phyloP scores from a whole-genome alignment of 2,113 vertebrate species.

The Rousettus leschenaultii region DNA sequence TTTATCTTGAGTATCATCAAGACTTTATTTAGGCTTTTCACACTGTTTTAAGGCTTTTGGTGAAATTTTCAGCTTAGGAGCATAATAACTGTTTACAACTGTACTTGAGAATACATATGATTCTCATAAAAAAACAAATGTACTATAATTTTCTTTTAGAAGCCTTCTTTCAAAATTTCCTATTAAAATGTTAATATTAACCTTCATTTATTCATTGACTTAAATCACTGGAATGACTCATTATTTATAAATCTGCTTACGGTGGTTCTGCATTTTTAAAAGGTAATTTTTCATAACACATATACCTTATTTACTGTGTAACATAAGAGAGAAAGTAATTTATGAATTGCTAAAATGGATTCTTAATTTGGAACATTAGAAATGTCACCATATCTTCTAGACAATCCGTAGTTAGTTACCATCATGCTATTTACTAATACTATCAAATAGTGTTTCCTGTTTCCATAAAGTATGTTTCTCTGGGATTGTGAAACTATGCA shows the following conservation, averaged over 20 bases:
- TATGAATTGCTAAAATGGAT: background rate
- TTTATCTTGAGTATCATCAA: background rate
- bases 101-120: constrained; percentile 16
- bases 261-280: background rate
- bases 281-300: background rate
- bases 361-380: background rate
- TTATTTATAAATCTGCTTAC: constrained; percentile 16
- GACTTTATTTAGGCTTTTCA: background rate
- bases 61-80: background rate
- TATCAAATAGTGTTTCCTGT: background rate
- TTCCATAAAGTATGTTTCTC: background rate
- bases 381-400: background rate
- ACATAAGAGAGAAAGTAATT: background rate
- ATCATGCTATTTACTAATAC: background rate
- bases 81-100: constrained; percentile 26
- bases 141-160: background rate
- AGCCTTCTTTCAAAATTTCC: background rate
- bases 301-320: background rate
- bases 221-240: background rate
- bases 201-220: background rate
- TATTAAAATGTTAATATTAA: constrained; percentile 33
- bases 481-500: background rate
- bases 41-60: background rate
- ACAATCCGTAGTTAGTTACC: background rate
- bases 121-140: constrained; percentile 7